Percentiles rank a stretch among this genome's conserved stretches.
phyloP scores from a whole-genome alignment of 2,888 invertebrate genomes.

The Parelbella ahira region DNA sequence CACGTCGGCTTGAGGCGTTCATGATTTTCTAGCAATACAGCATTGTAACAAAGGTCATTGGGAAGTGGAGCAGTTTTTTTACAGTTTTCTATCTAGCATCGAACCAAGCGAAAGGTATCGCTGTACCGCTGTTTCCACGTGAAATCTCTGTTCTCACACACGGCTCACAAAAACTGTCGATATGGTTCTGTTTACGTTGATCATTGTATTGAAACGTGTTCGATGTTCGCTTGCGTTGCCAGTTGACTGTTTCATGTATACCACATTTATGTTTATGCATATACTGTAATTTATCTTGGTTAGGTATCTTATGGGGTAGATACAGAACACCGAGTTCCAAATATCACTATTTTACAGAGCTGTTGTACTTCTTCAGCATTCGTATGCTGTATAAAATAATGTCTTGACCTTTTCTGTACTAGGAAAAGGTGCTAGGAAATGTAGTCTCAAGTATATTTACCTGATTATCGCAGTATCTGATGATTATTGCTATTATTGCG shows the following conservation, averaged over 20 bases:
- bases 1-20: constrained; percentile 1
- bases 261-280: no score
- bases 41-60: constrained; percentile 70
- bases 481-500: no score
- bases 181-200: constrained; percentile 49
- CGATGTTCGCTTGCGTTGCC: constrained; percentile 9
- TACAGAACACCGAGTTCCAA: no score
- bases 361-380: no score
- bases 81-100: constrained; percentile 59
- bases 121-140: constrained; percentile 62
- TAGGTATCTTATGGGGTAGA: no score
- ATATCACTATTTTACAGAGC: no score
- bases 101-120: constrained; percentile 76
- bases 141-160: constrained; percentile 75
- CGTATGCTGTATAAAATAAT: no score
- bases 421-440: no score
- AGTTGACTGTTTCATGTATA: background rate
- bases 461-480: no score
- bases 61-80: constrained; percentile 69
- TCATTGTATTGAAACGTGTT: constrained; percentile 63
- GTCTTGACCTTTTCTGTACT: no score
- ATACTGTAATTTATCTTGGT: no score
- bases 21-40: constrained; percentile 32
- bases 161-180: constrained; percentile 56
- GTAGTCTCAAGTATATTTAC: no score